A percentile compares a stretch with the other conserved stretches of the same genome.
phyloP scores from a whole-genome alignment of 2,888 invertebrate species.

The Dasysyrphus tricinctus region DNA sequence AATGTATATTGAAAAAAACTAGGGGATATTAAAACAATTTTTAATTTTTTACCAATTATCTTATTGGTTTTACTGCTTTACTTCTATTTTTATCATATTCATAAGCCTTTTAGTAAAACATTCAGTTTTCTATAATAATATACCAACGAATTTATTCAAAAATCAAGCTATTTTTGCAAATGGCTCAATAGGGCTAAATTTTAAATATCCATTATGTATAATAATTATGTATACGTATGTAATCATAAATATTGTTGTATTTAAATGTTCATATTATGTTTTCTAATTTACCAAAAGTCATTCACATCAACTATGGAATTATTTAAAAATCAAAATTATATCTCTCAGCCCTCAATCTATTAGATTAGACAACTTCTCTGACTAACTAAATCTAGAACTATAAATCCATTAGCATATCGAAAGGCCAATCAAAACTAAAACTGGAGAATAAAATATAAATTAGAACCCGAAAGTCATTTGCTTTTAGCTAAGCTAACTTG shows the following conservation, averaged over 20 bases:
- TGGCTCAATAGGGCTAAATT: too few relatives aligned
- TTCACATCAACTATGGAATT: neutral
- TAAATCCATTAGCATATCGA: constrained; percentile 62
- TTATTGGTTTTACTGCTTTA: too few relatives aligned
- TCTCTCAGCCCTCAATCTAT: neutral
- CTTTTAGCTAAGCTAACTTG: constrained; percentile 16
- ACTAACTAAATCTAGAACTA: constrained; percentile 27
- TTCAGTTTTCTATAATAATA: too few relatives aligned
- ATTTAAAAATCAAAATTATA: neutral
- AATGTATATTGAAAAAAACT: too few relatives aligned
- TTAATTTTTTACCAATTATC: too few relatives aligned
- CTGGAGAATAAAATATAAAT: constrained; percentile 44
- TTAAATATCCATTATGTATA: too few relatives aligned
- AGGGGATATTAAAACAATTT: too few relatives aligned
- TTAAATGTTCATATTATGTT: neutral
- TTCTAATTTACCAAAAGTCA: neutral
- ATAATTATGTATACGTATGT: too few relatives aligned
- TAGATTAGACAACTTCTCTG: constrained; percentile 14
- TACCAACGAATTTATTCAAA: too few relatives aligned
- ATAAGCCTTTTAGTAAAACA: too few relatives aligned
- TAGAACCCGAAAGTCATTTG: constrained; percentile 63
- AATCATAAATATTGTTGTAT: neutral
- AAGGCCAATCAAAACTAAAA: constrained; percentile 53
- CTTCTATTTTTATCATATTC: too few relatives aligned
- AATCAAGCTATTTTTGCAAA: too few relatives aligned